These are phyloP conservation scores for Virgularia gustaviana DNA, from an alignment of 92 coral and sea anemone genomes.

Conservation along the genomic window DNA sequence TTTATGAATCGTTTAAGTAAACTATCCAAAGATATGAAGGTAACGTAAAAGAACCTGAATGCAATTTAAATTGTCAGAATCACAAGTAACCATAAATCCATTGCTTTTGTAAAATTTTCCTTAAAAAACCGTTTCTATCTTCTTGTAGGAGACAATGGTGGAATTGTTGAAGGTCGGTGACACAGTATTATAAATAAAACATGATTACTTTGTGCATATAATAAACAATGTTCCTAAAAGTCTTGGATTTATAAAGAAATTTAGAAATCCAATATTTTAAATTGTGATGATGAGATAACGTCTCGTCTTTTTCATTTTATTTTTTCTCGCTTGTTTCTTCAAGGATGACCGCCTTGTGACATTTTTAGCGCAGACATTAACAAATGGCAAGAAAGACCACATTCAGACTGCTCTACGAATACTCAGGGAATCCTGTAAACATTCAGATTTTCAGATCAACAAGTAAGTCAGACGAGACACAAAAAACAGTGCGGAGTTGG, in stretches of 20 bases:
- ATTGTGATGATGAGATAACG: no score
- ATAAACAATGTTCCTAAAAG: no score
- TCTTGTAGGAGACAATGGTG: conserved; percentile 2
- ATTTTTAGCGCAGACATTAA: conserved; percentile 77
- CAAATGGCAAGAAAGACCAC: conserved; percentile 73
- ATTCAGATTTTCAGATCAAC: conserved; percentile 86
- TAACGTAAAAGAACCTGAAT: no score
- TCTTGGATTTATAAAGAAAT: no score
- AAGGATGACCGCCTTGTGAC: conserved; percentile 92
- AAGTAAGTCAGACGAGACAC: conserved; percentile 53
- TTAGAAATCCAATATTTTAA: no score
- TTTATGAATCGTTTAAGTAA: conserved; percentile 67
- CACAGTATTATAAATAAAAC: neutral
- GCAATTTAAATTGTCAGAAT: no score
- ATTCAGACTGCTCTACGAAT: conserved; percentile 80
- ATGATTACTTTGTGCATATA: neutral
- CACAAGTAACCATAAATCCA: no score
- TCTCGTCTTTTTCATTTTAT: no score
- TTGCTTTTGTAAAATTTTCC: no score
- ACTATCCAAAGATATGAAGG: conserved; percentile 49
- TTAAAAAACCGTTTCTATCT: neutral
- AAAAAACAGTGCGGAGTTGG: neutral
- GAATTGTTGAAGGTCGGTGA: conserved; percentile 23
- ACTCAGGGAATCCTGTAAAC: conserved; percentile 66
- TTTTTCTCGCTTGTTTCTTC: no score